Conservation (phyloP, 2,888 invertebrate genomes). For the Branchipolynoe longqiensis region DNA sequence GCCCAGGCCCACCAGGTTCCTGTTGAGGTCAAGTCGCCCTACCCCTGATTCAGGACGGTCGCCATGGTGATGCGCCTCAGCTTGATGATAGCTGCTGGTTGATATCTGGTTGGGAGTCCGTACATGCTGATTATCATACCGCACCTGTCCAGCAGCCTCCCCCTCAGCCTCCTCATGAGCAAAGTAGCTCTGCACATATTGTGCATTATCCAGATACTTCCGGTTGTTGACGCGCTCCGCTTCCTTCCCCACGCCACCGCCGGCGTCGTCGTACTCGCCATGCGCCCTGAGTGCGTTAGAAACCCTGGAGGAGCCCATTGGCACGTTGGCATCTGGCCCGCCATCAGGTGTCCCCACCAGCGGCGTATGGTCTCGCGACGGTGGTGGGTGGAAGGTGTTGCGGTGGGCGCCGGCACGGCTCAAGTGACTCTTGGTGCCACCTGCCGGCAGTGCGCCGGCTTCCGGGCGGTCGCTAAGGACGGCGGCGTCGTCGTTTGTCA, state of each 20-base stretch:
- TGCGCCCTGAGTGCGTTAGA: background rate
- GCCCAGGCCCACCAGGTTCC: too few species aligned
- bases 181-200: background rate
- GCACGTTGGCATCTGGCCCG: background rate
- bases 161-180: background rate
- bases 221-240: too few species aligned
- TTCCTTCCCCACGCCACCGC: too few species aligned
- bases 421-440: background rate
- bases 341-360: background rate
- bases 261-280: background rate
- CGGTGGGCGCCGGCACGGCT: background rate
- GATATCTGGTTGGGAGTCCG: too few species aligned
- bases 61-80: too few species aligned
- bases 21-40: too few species aligned
- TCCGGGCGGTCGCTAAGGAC: too few species aligned
- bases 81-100: too few species aligned
- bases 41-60: too few species aligned
- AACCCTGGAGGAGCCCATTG: background rate
- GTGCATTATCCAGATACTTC: background rate
- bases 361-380: background rate
- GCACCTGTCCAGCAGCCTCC: background rate
- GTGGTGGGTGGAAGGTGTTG: background rate
- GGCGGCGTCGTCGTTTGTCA: slow-evolving; percentile 2
- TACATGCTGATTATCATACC: too few species aligned
- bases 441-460: background rate